Evolutionary conservation across 1,140 invertebrate species (phyloP), one percentile per base, ranked within the genome.

Genomic region (Sarcophaga bullata): DNA sequence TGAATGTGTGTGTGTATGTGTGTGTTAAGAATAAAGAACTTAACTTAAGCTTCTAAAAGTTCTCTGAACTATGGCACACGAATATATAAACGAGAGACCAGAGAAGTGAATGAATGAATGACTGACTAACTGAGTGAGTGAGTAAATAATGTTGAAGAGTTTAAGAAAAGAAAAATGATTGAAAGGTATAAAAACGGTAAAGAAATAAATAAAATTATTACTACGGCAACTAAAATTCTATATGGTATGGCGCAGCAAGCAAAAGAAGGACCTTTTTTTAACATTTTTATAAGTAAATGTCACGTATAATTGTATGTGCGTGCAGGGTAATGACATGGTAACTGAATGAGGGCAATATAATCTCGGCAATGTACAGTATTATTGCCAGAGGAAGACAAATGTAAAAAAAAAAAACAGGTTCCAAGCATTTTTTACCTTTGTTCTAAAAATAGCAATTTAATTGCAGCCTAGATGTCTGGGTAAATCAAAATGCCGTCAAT

Each of bases 141-240:
- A 52, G 48, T 19, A 78, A 68, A 25, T 68, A 68, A 68, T 19
- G 62, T 68, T 68, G 62, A 68, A 50, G 73, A 76, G 48, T 49
- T 78, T 78, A 52, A 50, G 49, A 17, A 78, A 25, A 52, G 17
- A 52, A 50, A 78, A 50, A 78, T 78, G 75, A 78, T 78, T 78
- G 75, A 78, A 78, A 50, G 75, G 75, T 78, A 48, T 25, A 52
- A 50, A 19, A 78, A 52, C 50, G 50, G 47, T 50, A 48, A 19
- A 25, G 75, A 17, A 52, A 78, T 4, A 19, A n/a, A n/a, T 19
- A 52, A 78, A 78, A 52, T 17, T 49, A 78, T 52, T 52, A 48
- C 75, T 52, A 78, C 49, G 52, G 50, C 62, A 25, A 19, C 54
- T 15, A 25, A 68, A 17, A 19, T 19, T 68, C 62, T 68, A 68